phyloP scores from a whole-genome alignment of 2,797 vertebrate species.

The Dermochelys coriacea region DNA sequence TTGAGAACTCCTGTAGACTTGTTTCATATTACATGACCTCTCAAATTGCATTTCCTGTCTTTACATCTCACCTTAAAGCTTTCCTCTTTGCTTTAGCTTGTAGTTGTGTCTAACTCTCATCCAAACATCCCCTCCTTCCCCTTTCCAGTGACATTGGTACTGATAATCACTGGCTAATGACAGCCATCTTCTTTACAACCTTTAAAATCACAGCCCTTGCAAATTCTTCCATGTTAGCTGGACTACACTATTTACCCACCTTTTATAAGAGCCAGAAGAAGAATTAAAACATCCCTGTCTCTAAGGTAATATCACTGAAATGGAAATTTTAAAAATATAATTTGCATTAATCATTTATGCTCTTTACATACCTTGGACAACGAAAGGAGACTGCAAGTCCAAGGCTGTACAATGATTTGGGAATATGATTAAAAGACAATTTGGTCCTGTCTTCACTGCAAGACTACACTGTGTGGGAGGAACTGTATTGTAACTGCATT shows the following conservation, averaged over 20 bases:
- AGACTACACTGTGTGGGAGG: too few relatives aligned
- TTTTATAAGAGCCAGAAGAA: neutral
- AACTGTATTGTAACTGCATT: too few relatives aligned
- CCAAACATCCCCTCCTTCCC: neutral
- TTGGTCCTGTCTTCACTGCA: neutral
- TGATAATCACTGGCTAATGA: neutral
- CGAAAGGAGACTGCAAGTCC: neutral
- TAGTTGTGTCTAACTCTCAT: neutral
- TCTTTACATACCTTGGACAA: neutral
- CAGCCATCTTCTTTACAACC: neutral
- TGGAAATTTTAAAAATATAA: neutral
- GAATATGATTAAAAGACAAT: neutral
- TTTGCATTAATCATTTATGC: slow-evolving; percentile 13
- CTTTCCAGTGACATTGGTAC: neutral
- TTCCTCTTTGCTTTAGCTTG: neutral
- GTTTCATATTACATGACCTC: neutral
- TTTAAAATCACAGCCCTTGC: neutral
- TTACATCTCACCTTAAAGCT: slow-evolving; percentile 49
- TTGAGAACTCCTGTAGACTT: slow-evolving; percentile 24
- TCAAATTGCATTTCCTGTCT: slow-evolving; percentile 26
- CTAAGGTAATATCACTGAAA: neutral
- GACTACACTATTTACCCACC: neutral
- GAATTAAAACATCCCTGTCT: neutral
- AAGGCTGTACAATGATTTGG: slow-evolving; percentile 18
- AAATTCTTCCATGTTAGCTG: neutral